Percentiles rank a stretch among this genome's conserved stretches.
These are phyloP conservation scores for Ictalurus punctatus DNA, from an alignment of 2,113 vertebrate species.

Conservation along the genomic window DNA sequence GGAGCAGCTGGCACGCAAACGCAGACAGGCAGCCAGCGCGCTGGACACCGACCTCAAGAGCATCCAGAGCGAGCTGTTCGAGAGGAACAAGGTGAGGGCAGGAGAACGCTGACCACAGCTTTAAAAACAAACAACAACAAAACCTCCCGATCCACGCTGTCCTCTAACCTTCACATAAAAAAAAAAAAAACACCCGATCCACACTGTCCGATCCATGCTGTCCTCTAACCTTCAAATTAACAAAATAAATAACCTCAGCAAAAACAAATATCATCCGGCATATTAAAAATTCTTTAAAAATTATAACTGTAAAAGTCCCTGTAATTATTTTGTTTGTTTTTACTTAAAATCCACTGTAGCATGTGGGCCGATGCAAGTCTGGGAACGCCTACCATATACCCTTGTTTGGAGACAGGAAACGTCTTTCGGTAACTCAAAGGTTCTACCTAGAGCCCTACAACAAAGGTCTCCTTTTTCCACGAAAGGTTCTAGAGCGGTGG, in stretches of 20 bases:
- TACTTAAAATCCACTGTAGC: neutral
- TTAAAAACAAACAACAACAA: too few species aligned
- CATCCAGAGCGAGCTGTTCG: constrained; percentile 90
- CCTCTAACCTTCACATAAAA: neutral
- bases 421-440: neutral
- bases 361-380: neutral
- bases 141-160: neutral
- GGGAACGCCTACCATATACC: too few species aligned
- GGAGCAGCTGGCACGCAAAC: constrained; percentile 87
- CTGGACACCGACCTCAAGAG: constrained; percentile 91
- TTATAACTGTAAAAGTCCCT: neutral
- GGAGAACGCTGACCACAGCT: neutral
- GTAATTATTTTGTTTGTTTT: neutral
- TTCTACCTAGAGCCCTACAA: neutral
- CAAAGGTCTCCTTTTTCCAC: neutral
- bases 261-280: neutral
- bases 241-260: neutral
- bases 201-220: neutral
- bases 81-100: constrained; percentile 89
- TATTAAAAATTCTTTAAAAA: neutral
- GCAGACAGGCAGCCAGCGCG: constrained; percentile 84
- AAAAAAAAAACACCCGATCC: neutral
- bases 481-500: neutral
- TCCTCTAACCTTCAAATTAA: neutral
- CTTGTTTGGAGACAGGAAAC: too few species aligned